A percentile compares a stretch with the other conserved stretches of the same genome.
Conservation (phyloP, 1,140 invertebrate genomes). For the Cydia pomonella region DNA sequence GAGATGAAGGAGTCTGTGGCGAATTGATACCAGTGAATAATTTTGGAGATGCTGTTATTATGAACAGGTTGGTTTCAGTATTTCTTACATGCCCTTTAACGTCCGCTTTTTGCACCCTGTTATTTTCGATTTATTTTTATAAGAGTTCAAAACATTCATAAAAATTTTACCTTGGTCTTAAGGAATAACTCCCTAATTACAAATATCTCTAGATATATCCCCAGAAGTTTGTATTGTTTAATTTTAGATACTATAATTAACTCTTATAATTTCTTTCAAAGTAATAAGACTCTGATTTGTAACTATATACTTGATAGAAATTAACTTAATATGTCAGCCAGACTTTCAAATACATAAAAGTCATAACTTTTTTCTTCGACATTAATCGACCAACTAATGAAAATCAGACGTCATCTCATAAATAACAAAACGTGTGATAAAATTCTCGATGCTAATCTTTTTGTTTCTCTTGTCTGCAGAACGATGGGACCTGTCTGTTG, state of each 20-base stretch:
- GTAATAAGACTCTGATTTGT: too few species aligned
- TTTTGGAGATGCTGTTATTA: conserved; percentile 45
- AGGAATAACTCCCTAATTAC: too few species aligned
- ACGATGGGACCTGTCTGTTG: conserved; percentile 8
- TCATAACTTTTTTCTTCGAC: conserved; percentile 4
- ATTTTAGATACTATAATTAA: too few species aligned
- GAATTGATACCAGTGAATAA: conserved; percentile 58
- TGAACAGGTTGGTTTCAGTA: conserved; percentile 56
- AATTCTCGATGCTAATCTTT: conserved; percentile 10
- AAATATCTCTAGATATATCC: too few species aligned
- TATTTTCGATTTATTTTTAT: too few species aligned
- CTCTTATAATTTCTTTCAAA: too few species aligned
- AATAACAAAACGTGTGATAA: not conserved
- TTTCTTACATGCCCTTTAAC: not conserved
- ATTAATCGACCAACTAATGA: not conserved
- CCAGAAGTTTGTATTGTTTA: too few species aligned
- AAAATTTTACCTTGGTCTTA: too few species aligned
- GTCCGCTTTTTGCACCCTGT: too few species aligned
- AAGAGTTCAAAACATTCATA: too few species aligned
- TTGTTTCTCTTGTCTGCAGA: conserved; percentile 25
- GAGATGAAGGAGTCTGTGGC: conserved; percentile 56
- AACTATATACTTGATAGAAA: too few species aligned
- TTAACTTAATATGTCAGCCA: too few species aligned
- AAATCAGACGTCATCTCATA: not conserved
- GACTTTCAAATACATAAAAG: not conserved